phyloP scores from a whole-genome alignment of 2,113 vertebrate genomes.

The Gallinago paraguaiae region DNA sequence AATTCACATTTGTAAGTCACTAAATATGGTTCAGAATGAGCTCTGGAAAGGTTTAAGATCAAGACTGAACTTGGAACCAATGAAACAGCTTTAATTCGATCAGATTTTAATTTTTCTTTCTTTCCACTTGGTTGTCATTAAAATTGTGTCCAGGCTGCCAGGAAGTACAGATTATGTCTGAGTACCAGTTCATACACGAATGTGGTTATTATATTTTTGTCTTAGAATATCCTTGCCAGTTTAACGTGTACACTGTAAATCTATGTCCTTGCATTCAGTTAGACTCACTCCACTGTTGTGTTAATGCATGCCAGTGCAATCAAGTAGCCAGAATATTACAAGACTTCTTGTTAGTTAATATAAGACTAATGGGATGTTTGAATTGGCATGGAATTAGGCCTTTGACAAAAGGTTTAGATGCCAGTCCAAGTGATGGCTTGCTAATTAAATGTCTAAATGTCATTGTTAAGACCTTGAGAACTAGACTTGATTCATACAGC shows the following conservation, averaged over 20 bases:
- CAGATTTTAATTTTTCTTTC: background rate
- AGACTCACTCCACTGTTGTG: background rate
- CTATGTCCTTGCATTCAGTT: background rate
- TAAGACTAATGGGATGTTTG: conserved; percentile 45
- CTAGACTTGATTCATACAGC: conserved; percentile 53
- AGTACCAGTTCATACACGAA: background rate
- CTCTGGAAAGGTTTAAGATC: background rate
- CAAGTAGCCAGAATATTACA: conserved; percentile 13
- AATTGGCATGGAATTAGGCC: conserved; percentile 55
- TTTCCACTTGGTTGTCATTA: background rate
- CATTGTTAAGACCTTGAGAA: conserved; percentile 72
- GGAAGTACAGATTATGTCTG: background rate
- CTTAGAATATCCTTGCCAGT: background rate
- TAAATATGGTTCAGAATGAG: background rate
- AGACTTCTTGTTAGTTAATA: conserved; percentile 41
- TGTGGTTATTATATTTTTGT: background rate
- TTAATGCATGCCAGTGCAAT: background rate
- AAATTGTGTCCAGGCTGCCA: background rate
- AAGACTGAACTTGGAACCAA: background rate
- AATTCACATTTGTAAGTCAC: background rate
- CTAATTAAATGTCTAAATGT: conserved; percentile 74
- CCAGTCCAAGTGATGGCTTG: conserved; percentile 61
- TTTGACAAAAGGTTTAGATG: conserved; percentile 61
- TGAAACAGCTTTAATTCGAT: background rate
- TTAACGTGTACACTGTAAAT: background rate